phyloP scores from a whole-genome alignment of 2,113 vertebrate species.

The Scophthalmus maximus region DNA sequence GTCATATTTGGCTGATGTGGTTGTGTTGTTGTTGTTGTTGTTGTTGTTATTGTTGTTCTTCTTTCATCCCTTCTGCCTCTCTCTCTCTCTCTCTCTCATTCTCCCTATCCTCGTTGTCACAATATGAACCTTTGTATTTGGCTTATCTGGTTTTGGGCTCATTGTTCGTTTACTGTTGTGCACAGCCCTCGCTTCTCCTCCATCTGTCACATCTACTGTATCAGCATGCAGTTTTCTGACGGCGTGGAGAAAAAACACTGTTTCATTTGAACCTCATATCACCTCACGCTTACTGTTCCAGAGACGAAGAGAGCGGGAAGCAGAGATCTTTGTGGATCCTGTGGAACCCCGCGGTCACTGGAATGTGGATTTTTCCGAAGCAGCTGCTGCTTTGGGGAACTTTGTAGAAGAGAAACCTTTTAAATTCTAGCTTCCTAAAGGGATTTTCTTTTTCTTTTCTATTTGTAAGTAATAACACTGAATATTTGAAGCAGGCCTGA shows the following conservation, averaged over 20 bases:
- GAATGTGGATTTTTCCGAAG: not conserved
- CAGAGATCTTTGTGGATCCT: slow-evolving; percentile 1
- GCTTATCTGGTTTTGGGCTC: slow-evolving; percentile 51
- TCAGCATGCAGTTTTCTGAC: slow-evolving; percentile 50
- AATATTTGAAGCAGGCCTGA: slow-evolving; percentile 10
- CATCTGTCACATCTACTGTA: slow-evolving; percentile 50
- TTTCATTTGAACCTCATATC: slow-evolving; percentile 4
- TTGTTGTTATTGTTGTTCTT: slow-evolving; percentile 12
- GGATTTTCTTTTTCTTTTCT: not conserved
- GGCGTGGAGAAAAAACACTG: slow-evolving; percentile 13
- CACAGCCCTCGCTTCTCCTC: slow-evolving; percentile 29
- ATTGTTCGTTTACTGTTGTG: slow-evolving; percentile 20
- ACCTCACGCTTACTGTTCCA: slow-evolving; percentile 21
- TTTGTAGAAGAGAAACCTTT: slow-evolving; percentile 12
- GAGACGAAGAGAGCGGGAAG: slow-evolving; percentile 14
- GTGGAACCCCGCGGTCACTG: not conserved
- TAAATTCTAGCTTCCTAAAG: not conserved
- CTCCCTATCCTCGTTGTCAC: slow-evolving; percentile 3
- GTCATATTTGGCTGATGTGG: slow-evolving; percentile 49
- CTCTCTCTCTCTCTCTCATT: not conserved
- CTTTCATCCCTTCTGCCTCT: not conserved
- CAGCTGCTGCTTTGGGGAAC: slow-evolving; percentile 11
- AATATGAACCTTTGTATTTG: slow-evolving; percentile 34
- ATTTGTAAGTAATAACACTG: not conserved
- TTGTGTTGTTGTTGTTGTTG: slow-evolving; percentile 16